Percentiles rank a stretch among this genome's conserved stretches.
Evolutionary conservation across 2,797 vertebrate species (phyloP).

Genomic region (Tragelaphus oryx): DNA sequence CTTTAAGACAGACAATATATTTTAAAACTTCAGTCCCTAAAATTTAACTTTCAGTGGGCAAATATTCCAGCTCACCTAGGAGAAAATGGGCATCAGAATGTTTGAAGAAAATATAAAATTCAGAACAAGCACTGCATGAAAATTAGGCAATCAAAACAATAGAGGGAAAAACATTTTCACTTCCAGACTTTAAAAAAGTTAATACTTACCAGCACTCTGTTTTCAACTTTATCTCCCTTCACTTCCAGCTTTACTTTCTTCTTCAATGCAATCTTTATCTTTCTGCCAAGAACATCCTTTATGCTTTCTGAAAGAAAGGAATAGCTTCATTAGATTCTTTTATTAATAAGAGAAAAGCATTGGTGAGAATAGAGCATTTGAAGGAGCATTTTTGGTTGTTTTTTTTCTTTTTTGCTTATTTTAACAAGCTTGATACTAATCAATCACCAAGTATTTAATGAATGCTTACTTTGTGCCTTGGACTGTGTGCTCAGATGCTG

Average conservation of each 20-base stretch:
- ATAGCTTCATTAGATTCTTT: slow-evolving; percentile 41
- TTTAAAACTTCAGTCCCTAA: background rate
- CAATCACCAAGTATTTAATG: background rate
- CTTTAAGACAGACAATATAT: background rate
- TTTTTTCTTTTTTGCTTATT: background rate
- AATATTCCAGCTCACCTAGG: background rate
- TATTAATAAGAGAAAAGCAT: background rate
- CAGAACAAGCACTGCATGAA: background rate
- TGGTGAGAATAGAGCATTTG: background rate
- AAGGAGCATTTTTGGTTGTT: background rate
- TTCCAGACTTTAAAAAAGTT: background rate
- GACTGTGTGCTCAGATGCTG: background rate
- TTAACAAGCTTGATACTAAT: background rate
- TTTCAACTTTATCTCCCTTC: slow-evolving; percentile 94
- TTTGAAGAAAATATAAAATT: background rate
- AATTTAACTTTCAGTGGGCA: background rate
- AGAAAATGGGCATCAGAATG: background rate
- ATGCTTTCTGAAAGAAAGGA: slow-evolving; percentile 88
- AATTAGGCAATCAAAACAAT: background rate
- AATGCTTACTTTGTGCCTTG: background rate
- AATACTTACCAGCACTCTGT: slow-evolving; percentile 92
- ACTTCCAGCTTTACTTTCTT: slow-evolving; percentile 92
- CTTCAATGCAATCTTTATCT: slow-evolving; percentile 91
- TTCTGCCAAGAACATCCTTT: slow-evolving; percentile 92
- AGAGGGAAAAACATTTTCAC: background rate